Conservation (phyloP, 2,113 vertebrate genomes). For the Clinocottus analis region DNA sequence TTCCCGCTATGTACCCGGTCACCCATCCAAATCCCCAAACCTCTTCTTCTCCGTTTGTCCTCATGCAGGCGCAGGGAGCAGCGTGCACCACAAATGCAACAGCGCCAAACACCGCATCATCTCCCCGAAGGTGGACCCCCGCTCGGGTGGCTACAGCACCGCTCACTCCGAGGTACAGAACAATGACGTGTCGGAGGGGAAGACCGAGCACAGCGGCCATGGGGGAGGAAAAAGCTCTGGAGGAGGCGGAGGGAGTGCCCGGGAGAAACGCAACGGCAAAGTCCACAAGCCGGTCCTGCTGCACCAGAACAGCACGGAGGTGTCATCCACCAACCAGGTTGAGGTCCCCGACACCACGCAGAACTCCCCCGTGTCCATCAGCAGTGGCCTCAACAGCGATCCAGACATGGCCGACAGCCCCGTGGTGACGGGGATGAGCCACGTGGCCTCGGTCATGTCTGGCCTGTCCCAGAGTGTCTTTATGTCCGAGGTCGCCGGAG, state of each 20-base stretch:
- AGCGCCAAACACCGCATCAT: constrained; percentile 99
- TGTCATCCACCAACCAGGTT: constrained; percentile 98
- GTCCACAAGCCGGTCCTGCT: constrained; percentile 94
- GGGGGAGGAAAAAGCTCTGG: constrained; percentile 87
- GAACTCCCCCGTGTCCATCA: constrained; percentile 98
- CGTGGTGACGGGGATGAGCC: constrained; percentile 93
- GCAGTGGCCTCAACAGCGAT: constrained; percentile 97
- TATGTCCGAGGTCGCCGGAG: constrained; percentile 97
- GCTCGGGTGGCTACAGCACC: constrained; percentile 90
- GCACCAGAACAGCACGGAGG: constrained; percentile 98
- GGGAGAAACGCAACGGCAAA: constrained; percentile 98
- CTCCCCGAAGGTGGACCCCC: constrained; percentile 97
- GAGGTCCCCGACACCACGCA: constrained; percentile 99
- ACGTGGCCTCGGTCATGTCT: constrained; percentile 96
- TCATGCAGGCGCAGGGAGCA: constrained; percentile 94
- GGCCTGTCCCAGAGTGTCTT: constrained; percentile 96
- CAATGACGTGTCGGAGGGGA: constrained; percentile 98
- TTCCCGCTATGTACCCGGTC: background rate
- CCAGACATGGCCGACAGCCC: constrained; percentile 97
- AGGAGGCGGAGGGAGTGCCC: constrained; percentile 76
- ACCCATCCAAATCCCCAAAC: constrained; percentile 23
- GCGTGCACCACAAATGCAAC: constrained; percentile 99
- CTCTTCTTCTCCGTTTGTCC: constrained; percentile 48
- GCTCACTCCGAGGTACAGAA: constrained; percentile 96
- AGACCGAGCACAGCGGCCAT: constrained; percentile 91